Percentiles rank a stretch among this genome's conserved stretches.
These are phyloP conservation scores for Drosophila burlai DNA, from an alignment of 1,140 invertebrate genomes.

Conservation along the genomic window DNA sequence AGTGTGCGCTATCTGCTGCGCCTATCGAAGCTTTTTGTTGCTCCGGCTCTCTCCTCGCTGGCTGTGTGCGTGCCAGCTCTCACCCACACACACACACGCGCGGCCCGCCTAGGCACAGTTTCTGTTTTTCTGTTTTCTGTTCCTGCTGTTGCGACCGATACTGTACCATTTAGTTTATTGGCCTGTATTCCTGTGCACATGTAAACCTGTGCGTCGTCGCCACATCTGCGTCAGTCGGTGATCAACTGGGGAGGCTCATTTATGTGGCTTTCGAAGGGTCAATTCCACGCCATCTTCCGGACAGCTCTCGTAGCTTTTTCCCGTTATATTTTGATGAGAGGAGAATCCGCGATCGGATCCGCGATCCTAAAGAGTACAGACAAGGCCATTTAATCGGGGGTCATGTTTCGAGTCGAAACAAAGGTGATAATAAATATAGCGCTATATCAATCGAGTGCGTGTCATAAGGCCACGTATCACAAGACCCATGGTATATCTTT, in stretches of 20 bases:
- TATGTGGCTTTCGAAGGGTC: conserved; percentile 5
- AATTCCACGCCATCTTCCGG: conserved; percentile 12
- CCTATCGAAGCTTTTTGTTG: conserved; percentile 54
- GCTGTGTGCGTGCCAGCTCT: conserved; percentile 35
- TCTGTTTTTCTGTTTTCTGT: conserved; percentile 14
- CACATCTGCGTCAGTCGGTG: conserved; percentile 13
- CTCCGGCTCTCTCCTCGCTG: conserved; percentile 30
- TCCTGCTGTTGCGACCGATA: conserved; percentile 27
- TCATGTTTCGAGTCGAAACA: neutral
- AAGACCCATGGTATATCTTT: neutral
- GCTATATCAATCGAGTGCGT: too few species aligned
- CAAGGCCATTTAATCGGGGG: neutral
- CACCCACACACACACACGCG: conserved; percentile 18
- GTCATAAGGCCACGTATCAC: too few species aligned
- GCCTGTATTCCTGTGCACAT: conserved; percentile 20
- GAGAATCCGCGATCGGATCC: neutral
- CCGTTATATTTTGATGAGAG: neutral
- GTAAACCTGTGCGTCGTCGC: conserved; percentile 14
- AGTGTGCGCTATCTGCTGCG: conserved; percentile 55
- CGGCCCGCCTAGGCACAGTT: conserved; percentile 37
- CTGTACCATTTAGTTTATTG: conserved; percentile 60
- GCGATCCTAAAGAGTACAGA: too few species aligned
- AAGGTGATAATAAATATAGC: neutral
- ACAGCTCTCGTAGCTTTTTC: neutral
- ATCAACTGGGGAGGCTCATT: conserved; percentile 6